A percentile compares a stretch with the other conserved stretches of the same genome.
Conservation (phyloP, 2,888 invertebrate species). For the Thymelicus acteon region DNA sequence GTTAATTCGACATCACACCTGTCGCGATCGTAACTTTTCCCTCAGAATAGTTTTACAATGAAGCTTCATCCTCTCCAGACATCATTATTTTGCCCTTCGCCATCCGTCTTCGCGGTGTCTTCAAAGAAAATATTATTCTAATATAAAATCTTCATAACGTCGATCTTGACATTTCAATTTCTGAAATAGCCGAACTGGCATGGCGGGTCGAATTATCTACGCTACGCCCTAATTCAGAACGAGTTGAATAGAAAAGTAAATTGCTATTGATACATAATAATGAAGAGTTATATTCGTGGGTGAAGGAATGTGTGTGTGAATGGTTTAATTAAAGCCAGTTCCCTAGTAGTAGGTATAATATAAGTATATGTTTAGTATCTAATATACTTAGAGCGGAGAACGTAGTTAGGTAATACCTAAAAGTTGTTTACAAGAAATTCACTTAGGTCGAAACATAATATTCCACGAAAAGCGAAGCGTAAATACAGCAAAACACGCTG, state of each 20-base stretch:
- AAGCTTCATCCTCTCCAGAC: slow-evolving; percentile 66
- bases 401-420: background rate
- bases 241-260: slow-evolving; percentile 42
- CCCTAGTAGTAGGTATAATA: too few species aligned
- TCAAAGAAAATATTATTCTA: slow-evolving; percentile 73
- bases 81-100: slow-evolving; percentile 70
- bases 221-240: slow-evolving; percentile 49
- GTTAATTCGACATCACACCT: slow-evolving; percentile 83
- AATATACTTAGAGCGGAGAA: background rate
- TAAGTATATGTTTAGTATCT: too few species aligned
- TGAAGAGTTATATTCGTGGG: background rate
- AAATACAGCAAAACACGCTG: slow-evolving; percentile 56
- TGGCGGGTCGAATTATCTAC: slow-evolving; percentile 64
- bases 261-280: slow-evolving; percentile 31
- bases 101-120: slow-evolving; percentile 70
- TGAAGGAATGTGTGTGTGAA: background rate
- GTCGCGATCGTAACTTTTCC: slow-evolving; percentile 81
- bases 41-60: slow-evolving; percentile 77
- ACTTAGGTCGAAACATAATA: slow-evolving; percentile 43
- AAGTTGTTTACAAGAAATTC: slow-evolving; percentile 42
- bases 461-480: slow-evolving; percentile 46
- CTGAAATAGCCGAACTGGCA: slow-evolving; percentile 59
- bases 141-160: slow-evolving; percentile 76
- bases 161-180: slow-evolving; percentile 78
- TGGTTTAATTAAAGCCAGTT: slow-evolving; percentile 9